Evolutionary conservation across 1,140 invertebrate genomes (phyloP).

Genomic region (Ptiloglossa arizonensis): DNA sequence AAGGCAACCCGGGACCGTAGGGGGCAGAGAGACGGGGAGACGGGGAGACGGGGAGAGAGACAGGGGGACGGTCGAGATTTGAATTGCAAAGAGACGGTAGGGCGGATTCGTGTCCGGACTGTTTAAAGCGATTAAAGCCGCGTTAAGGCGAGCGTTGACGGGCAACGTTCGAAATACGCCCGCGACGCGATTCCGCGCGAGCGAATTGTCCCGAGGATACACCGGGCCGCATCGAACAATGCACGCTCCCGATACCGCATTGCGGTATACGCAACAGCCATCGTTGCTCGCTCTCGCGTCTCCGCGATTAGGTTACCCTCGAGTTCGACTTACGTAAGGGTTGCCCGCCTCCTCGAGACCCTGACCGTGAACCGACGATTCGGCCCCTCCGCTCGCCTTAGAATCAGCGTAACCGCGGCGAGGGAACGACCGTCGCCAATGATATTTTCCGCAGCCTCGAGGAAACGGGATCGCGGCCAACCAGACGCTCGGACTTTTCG

Average conservation of each 20-base stretch:
- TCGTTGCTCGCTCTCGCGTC: not conserved
- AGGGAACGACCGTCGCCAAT: too few relatives aligned
- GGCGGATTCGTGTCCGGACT: conserved; percentile 30
- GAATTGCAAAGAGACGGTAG: conserved; percentile 50
- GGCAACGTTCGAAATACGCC: not conserved
- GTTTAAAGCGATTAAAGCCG: conserved; percentile 54
- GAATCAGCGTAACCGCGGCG: too few relatives aligned
- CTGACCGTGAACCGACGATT: not conserved
- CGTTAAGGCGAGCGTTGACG: conserved; percentile 24
- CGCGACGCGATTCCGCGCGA: not conserved
- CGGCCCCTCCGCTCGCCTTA: too few relatives aligned
- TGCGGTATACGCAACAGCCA: conserved; percentile 7
- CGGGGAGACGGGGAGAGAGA: not conserved
- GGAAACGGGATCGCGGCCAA: too few relatives aligned
- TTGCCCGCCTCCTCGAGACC: too few relatives aligned
- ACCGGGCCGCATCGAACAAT: not conserved
- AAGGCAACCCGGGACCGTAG: not conserved
- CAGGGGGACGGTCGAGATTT: conserved; percentile 29
- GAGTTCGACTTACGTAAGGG: not conserved
- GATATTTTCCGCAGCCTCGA: too few relatives aligned
- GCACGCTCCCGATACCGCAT: conserved; percentile 22
- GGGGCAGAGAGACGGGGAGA: not conserved
- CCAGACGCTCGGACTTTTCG: too few relatives aligned
- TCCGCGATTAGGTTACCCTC: not conserved
- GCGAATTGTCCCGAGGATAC: not conserved